phyloP scores from a whole-genome alignment of 2,888 invertebrate species.

The Chesias legatella region DNA sequence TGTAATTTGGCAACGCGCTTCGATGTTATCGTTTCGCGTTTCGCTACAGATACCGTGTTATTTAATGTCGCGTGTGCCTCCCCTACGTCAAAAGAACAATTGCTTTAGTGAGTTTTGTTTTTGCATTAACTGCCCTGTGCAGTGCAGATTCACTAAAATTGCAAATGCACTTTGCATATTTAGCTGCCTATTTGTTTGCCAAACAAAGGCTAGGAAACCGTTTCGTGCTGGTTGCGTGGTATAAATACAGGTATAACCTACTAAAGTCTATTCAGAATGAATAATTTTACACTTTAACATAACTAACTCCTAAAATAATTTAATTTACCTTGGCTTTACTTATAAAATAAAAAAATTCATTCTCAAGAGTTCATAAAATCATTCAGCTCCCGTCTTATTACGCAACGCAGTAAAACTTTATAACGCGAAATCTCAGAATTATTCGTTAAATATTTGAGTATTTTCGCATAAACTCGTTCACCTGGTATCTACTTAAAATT shows the following conservation, averaged over 20 bases:
- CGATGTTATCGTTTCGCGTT: conserved; percentile 67
- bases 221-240: neutral
- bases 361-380: conserved; percentile 5
- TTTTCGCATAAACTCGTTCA: conserved; percentile 58
- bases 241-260: too few relatives aligned
- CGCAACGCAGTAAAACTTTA: conserved; percentile 38
- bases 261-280: neutral
- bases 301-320: too few relatives aligned
- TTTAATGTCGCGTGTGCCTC: conserved; percentile 72
- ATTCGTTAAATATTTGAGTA: conserved; percentile 58
- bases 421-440: conserved; percentile 50
- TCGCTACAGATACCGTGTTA: conserved; percentile 71
- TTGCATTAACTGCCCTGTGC: conserved; percentile 39
- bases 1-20: conserved; percentile 72
- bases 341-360: neutral
- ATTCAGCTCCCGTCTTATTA: conserved; percentile 12
- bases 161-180: conserved; percentile 11
- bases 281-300: too few relatives aligned
- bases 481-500: conserved; percentile 69
- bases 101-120: conserved; percentile 40
- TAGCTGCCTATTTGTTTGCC: conserved; percentile 7
- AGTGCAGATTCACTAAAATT: conserved; percentile 6
- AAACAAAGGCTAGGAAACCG: neutral
- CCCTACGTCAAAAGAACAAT: conserved; percentile 45
- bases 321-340: neutral